phyloP scores from a whole-genome alignment of 2,888 invertebrate species.

The Meteorus cinctellus region DNA sequence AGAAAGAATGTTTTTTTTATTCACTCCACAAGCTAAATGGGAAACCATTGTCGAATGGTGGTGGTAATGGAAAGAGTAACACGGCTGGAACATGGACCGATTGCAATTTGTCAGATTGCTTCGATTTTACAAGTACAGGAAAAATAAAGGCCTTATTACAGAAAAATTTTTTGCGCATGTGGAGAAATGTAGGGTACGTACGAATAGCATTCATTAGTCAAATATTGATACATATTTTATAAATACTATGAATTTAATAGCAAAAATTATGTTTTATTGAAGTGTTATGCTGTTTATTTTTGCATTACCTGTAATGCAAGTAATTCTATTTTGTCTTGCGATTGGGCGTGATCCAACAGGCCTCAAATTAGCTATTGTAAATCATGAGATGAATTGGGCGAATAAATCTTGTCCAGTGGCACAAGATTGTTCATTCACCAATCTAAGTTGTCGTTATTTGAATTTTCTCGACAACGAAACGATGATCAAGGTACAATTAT shows the following conservation, averaged over 20 bases:
- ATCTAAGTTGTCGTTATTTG: conserved; percentile 87
- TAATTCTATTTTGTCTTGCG: conserved; percentile 93
- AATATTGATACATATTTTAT: not conserved
- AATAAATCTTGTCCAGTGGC: conserved; percentile 74
- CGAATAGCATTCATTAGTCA: not conserved
- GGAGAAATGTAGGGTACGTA: conserved; percentile 87
- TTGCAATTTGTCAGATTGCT: conserved; percentile 76
- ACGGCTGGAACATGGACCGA: conserved; percentile 77
- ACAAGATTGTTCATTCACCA: conserved; percentile 81
- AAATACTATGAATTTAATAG: not conserved
- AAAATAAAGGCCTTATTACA: conserved; percentile 89
- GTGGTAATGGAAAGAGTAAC: conserved; percentile 66
- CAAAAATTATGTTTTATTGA: conserved; percentile 26
- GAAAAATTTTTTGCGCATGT: conserved; percentile 93
- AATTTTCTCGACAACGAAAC: conserved; percentile 83
- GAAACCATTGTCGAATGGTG: conserved; percentile 62
- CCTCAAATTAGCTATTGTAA: conserved; percentile 86
- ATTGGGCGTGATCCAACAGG: conserved; percentile 91
- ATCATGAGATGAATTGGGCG: conserved; percentile 78
- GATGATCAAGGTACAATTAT: conserved; percentile 77
- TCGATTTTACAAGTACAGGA: conserved; percentile 84
- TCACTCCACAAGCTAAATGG: conserved; percentile 65
- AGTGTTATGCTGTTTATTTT: conserved; percentile 94
- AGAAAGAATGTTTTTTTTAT: conserved; percentile 4
- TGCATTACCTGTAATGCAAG: conserved; percentile 94